Conservation (phyloP, 2,797 vertebrate species). For the Falco cherrug region DNA sequence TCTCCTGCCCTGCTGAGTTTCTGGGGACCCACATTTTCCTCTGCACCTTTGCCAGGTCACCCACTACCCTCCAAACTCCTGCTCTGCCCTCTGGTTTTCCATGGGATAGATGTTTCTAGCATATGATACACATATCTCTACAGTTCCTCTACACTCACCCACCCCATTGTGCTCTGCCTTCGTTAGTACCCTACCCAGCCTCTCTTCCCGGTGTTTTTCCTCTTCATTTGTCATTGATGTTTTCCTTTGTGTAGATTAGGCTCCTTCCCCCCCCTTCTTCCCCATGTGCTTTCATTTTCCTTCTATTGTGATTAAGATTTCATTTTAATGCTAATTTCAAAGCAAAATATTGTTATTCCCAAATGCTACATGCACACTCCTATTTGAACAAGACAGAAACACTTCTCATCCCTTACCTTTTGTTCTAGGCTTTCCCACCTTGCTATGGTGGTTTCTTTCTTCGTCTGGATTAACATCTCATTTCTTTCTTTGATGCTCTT, state of each 20-base stretch:
- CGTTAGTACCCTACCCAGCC: background rate
- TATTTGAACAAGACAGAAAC: background rate
- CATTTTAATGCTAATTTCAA: constrained; percentile 55
- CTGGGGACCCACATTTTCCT: background rate
- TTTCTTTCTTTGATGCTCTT: constrained; percentile 51
- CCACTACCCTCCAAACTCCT: background rate
- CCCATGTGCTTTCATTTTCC: background rate
- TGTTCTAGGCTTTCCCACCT: constrained; percentile 6
- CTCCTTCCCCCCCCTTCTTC: background rate
- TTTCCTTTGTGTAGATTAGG: background rate
- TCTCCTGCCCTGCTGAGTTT: background rate
- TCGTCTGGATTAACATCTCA: constrained; percentile 38
- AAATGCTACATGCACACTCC: background rate
- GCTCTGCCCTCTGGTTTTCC: background rate
- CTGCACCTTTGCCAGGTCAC: background rate
- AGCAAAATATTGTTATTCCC: background rate
- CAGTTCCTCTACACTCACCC: background rate
- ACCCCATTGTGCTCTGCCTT: background rate
- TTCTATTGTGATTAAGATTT: constrained; percentile 34
- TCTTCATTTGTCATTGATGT: background rate
- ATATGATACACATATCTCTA: background rate
- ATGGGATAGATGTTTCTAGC: background rate
- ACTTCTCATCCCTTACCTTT: constrained; percentile 39
- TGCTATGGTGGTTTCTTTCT: constrained; percentile 10
- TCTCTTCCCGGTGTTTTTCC: background rate